Base-by-base conservation (phyloP, 2,888 invertebrate genomes). In the Clepsis dumicolana region DNA sequence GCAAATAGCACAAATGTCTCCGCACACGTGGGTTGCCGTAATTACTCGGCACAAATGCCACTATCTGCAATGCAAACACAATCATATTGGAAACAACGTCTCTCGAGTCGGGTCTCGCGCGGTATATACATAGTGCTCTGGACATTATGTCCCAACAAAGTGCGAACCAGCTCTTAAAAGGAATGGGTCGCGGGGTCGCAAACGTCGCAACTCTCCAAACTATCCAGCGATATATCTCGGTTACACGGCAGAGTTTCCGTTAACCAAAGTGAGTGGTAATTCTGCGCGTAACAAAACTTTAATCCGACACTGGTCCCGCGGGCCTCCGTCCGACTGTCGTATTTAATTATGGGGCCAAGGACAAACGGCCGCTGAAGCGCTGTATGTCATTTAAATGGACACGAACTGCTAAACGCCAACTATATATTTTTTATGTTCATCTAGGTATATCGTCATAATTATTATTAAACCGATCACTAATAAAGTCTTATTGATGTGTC, bases 201-300 rank as follows among this genome's bases (percentile, higher is more conserved):
- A 67, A 59, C 68, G 63, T 59, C 63, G 68, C 64, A 65, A 68
- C 59, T 60, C 44, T 53, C 52, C 68, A 24, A 75, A 74, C 76
- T 75, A 71, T 73, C 73, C 73, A 70, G 71, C 70, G 66, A 77
- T 75, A 75, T 76, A 75, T 77, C 77, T 77, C 74, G 70, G 71
- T 72, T 72, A 72, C 71, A 73, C 62, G 71, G 66, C 70, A 71
- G 64, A 68, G 68, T 77, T 74, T 74, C 72, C 73, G 73, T 75
- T 74, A 76, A 73, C 73, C 71, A 67, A 75, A 72, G 72, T 65
- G 63, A 72, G 73, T 77, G 70, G 73, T 64, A 67, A 70, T 65
- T 74, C 65, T 73, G 74, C 71, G 73, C 74, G 79, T 79, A 78
- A 82, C 80, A 73, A 79, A 84, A 81, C 74, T 81, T 78, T 65